Base-by-base conservation (phyloP, 2,888 invertebrate genomes). In the Phortica okadai region DNA sequence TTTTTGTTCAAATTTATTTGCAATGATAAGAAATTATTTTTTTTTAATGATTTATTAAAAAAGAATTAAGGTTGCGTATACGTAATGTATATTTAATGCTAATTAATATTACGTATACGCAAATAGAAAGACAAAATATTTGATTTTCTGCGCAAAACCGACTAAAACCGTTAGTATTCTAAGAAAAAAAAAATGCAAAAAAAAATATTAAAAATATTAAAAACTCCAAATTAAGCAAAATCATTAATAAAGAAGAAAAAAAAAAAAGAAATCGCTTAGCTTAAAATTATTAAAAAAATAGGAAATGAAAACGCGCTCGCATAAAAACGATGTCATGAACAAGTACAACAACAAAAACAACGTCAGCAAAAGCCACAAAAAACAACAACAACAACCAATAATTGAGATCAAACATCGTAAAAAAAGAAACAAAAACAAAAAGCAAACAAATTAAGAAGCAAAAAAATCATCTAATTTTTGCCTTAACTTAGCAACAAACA, bases 321-420 rank as follows among this genome's bases (percentile, higher is more conserved):
- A 80, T 81, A 79, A 82, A 88, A 86, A 85, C 85, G 86, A 84
- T 88, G 89, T 87, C 89, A 89, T 88, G 89, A 89, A 88, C 89
- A 87, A 89, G 88, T 88, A 86, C 77, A 82, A 81, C 79, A 80
- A 79, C 80, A 85, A 83, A 74, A 74, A 78, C 77, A 82, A 78
- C 78, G 78, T 76, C 70, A 83, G 78, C 76, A 82, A 76, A 85
- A 82, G 80, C 74, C 77, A 79, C 82, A 81, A 83, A 54, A 21
- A 58, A 72, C 54, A 42, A 44, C 45, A 73, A 44, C 73, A 73
- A 25, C 79, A 79, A 85, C 81, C 81, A 84, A 81, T 81, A 84
- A 85, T 83, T 81, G 83, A 85, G 87, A 86, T 79, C 83, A 81
- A 81, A 78, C 77, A 78, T 76, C 77, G 44, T n/a, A 10, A 54